phyloP scores from a whole-genome alignment of 2,888 invertebrate genomes.

The Polyploca ridens region DNA sequence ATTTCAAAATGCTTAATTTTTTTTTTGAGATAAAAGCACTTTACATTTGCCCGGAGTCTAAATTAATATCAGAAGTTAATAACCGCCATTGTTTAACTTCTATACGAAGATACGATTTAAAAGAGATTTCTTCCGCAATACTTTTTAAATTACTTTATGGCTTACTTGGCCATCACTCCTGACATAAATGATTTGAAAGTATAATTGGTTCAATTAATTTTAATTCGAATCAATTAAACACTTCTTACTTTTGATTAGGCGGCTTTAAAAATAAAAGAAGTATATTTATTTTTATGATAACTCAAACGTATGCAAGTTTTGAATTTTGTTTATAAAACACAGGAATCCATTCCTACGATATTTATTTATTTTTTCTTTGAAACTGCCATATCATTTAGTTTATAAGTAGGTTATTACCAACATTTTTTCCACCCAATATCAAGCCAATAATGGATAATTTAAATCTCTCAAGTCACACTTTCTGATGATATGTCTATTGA shows the following conservation, averaged over 20 bases:
- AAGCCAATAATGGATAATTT: slow-evolving; percentile 22
- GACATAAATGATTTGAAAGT: slow-evolving; percentile 4
- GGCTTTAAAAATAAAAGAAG: background rate
- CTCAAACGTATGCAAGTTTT: no score
- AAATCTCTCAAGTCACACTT: slow-evolving; percentile 44
- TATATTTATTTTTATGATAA: background rate
- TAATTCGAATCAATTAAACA: slow-evolving; percentile 13
- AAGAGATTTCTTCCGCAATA: slow-evolving; percentile 2
- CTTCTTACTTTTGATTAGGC: background rate
- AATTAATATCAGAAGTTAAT: slow-evolving; percentile 39
- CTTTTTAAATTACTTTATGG: slow-evolving; percentile 8
- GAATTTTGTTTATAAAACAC: no score
- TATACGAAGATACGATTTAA: slow-evolving; percentile 14
- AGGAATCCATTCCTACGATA: no score
- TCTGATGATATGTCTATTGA: slow-evolving; percentile 53
- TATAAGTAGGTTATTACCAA: background rate
- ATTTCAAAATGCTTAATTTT: slow-evolving; percentile 40
- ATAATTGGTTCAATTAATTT: slow-evolving; percentile 9
- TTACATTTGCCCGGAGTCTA: slow-evolving; percentile 35
- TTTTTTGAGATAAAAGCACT: slow-evolving; percentile 25
- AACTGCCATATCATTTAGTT: background rate
- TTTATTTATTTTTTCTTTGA: background rate
- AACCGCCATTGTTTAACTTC: slow-evolving; percentile 27
- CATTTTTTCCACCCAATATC: slow-evolving; percentile 41
- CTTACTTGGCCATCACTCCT: background rate